Evolutionary conservation across 1,140 invertebrate genomes (phyloP), one percentile per base, ranked within the genome.

Genomic region (Drosophila saltans): DNA sequence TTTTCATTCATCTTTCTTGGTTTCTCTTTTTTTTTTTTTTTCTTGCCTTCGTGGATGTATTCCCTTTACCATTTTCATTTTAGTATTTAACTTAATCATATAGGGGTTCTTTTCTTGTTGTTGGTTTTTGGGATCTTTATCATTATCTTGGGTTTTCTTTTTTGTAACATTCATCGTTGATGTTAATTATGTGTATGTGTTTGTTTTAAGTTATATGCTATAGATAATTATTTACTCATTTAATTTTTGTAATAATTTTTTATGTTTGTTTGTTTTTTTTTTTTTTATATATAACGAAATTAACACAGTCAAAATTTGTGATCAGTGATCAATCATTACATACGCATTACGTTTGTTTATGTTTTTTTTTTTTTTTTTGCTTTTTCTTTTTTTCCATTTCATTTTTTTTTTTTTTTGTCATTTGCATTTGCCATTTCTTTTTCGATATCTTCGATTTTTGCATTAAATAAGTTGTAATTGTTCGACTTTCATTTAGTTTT

Each of bases 261-360:
- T 24, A 40, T 59, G 7, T 59, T 39, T 59, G 10, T 39, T 55
- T 55, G 72, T 41, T 65, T 73, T 88, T 58, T 40, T 75, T 69
- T 75, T 80, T 67, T 79, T 80, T 89, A 78, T 89, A 85, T 89
- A 79, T 89, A 89, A 89, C 84, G 86, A 90, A 91, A 90, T 91
- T 91, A 91, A 91, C 82, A 91, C 88, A 91, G 88, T 91, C 86
- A 91, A 90, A 90, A 90, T 90, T 90, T 88, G 83, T 91, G 88
- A 91, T 91, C 88, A 91, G 78, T 90, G 88, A 90, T 91, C 88
- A 90, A 88, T 86, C 80, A 88, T 84, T 90, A 88, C 74, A 90
- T 90, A 91, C 80, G 77, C 86, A 90, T 85, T 86, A 90, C 80
- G 77, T 84, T 81, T 86, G 45, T 52, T 21, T 45, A 2, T 52